Percentiles rank a stretch among this genome's conserved stretches.
Evolutionary conservation across 2,797 vertebrate species (phyloP).

Genomic region (Phataginus tricuspis): DNA sequence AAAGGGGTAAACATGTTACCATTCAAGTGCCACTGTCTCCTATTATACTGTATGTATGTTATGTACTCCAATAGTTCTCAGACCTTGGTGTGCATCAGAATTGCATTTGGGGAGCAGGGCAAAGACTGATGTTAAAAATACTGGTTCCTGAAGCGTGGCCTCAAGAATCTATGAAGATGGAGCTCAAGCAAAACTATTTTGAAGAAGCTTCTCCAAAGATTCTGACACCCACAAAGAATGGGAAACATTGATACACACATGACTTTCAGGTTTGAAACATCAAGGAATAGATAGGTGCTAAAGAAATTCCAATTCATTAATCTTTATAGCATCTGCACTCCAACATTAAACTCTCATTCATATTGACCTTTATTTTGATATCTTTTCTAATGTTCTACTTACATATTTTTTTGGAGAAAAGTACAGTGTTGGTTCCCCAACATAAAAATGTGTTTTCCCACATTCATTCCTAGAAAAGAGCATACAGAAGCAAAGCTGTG

Average conservation of each 20-base stretch:
- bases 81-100: not conserved
- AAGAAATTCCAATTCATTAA: not conserved
- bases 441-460: constrained; percentile 36
- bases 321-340: not conserved
- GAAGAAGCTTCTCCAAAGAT: not conserved
- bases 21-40: not conserved
- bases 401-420: not conserved
- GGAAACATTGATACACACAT: not conserved
- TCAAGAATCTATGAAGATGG: not conserved
- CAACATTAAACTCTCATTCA: not conserved
- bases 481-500: constrained; percentile 7
- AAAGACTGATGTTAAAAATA: not conserved
- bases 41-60: not conserved
- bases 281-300: not conserved
- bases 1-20: not conserved
- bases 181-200: not conserved
- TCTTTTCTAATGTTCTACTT: not conserved
- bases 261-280: not conserved
- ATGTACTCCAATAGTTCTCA: not conserved
- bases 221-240: not conserved
- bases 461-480: not conserved
- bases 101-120: not conserved
- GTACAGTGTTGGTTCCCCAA: not conserved
- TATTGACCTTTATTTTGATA: not conserved
- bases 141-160: not conserved